Evolutionary conservation across 2,113 vertebrate genomes (phyloP).

Genomic region (Mystacornis crossleyi): DNA sequence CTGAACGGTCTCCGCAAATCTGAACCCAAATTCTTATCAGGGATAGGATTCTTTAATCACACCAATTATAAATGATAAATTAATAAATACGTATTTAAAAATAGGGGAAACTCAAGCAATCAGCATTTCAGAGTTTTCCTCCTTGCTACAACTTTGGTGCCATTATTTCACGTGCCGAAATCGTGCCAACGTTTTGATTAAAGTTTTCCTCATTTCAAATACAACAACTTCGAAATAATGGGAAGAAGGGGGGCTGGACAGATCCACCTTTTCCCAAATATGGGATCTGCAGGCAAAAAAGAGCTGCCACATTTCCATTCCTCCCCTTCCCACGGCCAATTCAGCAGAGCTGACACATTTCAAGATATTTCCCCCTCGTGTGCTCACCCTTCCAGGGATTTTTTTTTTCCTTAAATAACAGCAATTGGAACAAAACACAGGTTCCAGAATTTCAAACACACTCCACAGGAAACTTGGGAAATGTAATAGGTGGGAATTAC

Average conservation of each 20-base stretch:
- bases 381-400: not conserved
- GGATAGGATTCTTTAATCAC: not conserved
- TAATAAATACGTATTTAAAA: rapidly evolving
- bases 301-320: not conserved
- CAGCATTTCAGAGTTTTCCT: not conserved
- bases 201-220: not conserved
- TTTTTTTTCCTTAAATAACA: not conserved
- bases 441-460: not conserved
- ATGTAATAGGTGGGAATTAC: not conserved
- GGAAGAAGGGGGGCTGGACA: not conserved
- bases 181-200: not conserved
- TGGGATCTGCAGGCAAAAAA: not conserved
- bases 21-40: not conserved
- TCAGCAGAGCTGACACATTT: not conserved
- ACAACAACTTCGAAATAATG: not conserved
- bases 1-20: not conserved
- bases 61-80: not conserved
- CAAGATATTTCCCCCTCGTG: not conserved
- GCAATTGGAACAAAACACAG: not conserved
- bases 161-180: not conserved
- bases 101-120: not conserved
- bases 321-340: not conserved
- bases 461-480: not conserved
- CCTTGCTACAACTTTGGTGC: rapidly evolving
- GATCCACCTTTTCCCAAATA: not conserved